Base-by-base conservation (phyloP, 2,113 vertebrate species). In the Calyptomena viridis region DNA sequence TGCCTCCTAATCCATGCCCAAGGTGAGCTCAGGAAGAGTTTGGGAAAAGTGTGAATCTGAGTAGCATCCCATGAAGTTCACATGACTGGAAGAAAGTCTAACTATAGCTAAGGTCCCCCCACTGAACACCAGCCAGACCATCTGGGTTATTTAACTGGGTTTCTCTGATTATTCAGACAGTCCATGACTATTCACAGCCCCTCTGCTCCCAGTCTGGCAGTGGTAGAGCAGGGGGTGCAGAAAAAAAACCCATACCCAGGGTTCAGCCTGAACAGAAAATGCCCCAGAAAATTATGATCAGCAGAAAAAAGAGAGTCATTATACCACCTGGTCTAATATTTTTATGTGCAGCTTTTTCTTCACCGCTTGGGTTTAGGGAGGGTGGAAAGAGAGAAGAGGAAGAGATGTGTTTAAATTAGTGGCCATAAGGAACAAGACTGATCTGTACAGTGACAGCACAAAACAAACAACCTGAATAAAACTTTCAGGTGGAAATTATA, bases 31-130 rank as follows among this genome's bases (percentile, higher is more conserved):
- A 0, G 52, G 19, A 62, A 55, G 75, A 60, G 35, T 63, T 59
- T 0, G 0, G 47, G 40, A 20, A 47, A 85, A 73, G 20, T 40
- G 20, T 0, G 0, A 74, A 83, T 35, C n/a, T 46, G 15, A 86
- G 39, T 18, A 86, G 42, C 30, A 81, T 11, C 23, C 40, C 46
- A 40, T 22, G 17, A 56, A 80, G 44, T 30, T 85, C 75, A 77
- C 53, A 42, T 33, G 27, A 56, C 12, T 58, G 76, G n/a, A 31
- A 76, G 37, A 52, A 95, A 81, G 20, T n/a, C 19, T 33, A 22
- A 14, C 40, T 27, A 3, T 4, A 55, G 37, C 23, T 40, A 18
- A 53, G 19, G 35, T 52, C 4, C 19, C 53, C 23, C 13, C 3
- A 1, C 21, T 58, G 62, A 72, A 30, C 52, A 52, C 3, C 50